These are phyloP conservation scores for Pogoniulus pusillus DNA, from an alignment of 2,797 vertebrate genomes.

Conservation along the genomic window DNA sequence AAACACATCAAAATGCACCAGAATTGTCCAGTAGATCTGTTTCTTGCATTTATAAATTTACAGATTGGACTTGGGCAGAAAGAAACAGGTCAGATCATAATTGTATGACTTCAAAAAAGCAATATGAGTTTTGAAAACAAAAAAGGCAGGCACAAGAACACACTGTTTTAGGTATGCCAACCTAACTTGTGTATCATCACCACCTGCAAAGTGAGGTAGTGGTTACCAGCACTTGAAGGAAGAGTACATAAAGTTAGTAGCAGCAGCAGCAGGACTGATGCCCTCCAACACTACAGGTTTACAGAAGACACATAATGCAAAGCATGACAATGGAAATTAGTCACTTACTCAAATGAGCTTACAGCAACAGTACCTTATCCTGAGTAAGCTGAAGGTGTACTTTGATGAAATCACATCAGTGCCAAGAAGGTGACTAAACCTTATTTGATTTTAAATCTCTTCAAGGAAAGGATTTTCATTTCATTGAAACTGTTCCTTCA, in stretches of 20 bases:
- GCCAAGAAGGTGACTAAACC: conserved; percentile 4
- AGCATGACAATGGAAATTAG: not conserved
- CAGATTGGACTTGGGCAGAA: not conserved
- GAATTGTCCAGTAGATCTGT: not conserved
- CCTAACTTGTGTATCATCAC: not conserved
- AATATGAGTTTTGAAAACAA: not conserved
- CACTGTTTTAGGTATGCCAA: not conserved
- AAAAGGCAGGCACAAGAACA: not conserved
- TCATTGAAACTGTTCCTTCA: not conserved
- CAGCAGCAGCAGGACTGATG: not conserved
- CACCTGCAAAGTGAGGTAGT: not conserved
- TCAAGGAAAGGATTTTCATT: conserved; percentile 1
- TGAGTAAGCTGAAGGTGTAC: not conserved
- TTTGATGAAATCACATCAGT: not conserved
- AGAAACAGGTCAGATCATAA: conserved; percentile 11
- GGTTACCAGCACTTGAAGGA: not conserved
- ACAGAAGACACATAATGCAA: not conserved
- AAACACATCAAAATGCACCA: not conserved
- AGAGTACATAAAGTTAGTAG: not conserved
- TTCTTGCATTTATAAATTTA: not conserved
- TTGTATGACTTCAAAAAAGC: not conserved
- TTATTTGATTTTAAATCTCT: not conserved
- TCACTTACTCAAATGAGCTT: not conserved
- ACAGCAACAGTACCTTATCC: not conserved
- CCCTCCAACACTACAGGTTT: not conserved